phyloP scores from a whole-genome alignment of 1,140 invertebrate genomes.

The Elymnias hypermnestra region DNA sequence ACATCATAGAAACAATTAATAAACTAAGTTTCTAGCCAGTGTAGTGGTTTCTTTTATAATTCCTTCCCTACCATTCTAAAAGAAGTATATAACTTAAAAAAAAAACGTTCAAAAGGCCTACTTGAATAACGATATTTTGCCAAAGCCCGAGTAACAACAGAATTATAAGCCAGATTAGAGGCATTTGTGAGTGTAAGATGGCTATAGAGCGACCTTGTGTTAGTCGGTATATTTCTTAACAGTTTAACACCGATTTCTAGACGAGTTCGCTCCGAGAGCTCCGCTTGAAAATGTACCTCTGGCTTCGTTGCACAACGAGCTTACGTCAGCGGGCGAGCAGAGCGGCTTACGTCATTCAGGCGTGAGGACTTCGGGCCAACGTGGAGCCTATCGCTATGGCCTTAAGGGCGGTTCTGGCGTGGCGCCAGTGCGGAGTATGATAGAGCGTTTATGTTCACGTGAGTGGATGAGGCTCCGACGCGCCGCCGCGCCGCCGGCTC shows the following conservation, averaged over 20 bases:
- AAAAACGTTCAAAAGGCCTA: too few species aligned
- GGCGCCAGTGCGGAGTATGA: slow-evolving; percentile 47
- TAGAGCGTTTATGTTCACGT: slow-evolving; percentile 73
- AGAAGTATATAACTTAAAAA: too few species aligned
- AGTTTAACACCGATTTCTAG: slow-evolving; percentile 71
- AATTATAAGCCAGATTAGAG: too few species aligned
- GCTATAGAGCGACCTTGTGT: slow-evolving; percentile 59
- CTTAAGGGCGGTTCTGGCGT: slow-evolving; percentile 36
- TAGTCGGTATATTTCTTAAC: slow-evolving; percentile 59
- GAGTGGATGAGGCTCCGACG: slow-evolving; percentile 72
- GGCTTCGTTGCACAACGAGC: slow-evolving; percentile 73
- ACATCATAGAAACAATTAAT: too few species aligned
- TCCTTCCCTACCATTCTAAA: too few species aligned
- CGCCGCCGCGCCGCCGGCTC: slow-evolving; percentile 65
- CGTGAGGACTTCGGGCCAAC: slow-evolving; percentile 39
- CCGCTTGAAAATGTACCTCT: slow-evolving; percentile 68
- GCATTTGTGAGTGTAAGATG: too few species aligned
- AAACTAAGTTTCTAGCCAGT: too few species aligned
- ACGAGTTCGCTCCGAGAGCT: slow-evolving; percentile 63
- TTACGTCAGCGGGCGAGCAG: slow-evolving; percentile 71
- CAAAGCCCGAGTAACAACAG: too few species aligned
- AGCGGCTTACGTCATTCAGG: slow-evolving; percentile 72
- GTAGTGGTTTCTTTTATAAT: too few species aligned
- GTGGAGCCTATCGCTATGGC: slow-evolving; percentile 33
- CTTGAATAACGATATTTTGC: too few species aligned